phyloP scores from a whole-genome alignment of 2,888 invertebrate species.

The Hirtodrosophila cameraria region DNA sequence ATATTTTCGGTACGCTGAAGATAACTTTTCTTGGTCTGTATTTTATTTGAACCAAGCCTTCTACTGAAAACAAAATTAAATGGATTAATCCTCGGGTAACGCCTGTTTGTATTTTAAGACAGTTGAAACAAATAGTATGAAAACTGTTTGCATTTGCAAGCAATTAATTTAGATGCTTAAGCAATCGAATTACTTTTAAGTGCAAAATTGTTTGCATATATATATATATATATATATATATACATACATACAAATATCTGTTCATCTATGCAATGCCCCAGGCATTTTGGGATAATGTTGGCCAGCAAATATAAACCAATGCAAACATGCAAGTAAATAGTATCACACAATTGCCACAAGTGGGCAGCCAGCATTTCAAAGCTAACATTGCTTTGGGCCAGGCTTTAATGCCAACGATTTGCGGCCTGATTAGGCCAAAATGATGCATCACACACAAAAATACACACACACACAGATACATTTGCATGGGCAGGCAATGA shows the following conservation, averaged over 20 bases:
- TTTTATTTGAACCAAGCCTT: no score
- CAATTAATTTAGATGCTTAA: conserved; percentile 14
- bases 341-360: conserved; percentile 55
- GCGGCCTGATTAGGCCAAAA: conserved; percentile 74
- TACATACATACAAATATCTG: conserved; percentile 3
- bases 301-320: conserved; percentile 46
- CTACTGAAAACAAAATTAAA: no score
- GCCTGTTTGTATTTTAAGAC: neutral
- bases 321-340: conserved; percentile 62
- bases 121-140: neutral
- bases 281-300: conserved; percentile 25
- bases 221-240: neutral
- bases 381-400: conserved; percentile 69
- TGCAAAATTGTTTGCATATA: conserved; percentile 22
- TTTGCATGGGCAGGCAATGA: conserved; percentile 37
- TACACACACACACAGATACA: conserved; percentile 21
- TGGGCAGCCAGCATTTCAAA: conserved; percentile 49
- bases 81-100: no score
- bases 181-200: conserved; percentile 17
- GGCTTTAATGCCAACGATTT: conserved; percentile 76
- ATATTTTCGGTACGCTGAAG: no score
- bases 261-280: conserved; percentile 15
- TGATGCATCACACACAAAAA: conserved; percentile 71
- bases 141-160: conserved; percentile 10
- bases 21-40: no score